A percentile compares a stretch with the other conserved stretches of the same genome.
Evolutionary conservation across 2,888 invertebrate genomes (phyloP).

Genomic region (Pammene fasciana): DNA sequence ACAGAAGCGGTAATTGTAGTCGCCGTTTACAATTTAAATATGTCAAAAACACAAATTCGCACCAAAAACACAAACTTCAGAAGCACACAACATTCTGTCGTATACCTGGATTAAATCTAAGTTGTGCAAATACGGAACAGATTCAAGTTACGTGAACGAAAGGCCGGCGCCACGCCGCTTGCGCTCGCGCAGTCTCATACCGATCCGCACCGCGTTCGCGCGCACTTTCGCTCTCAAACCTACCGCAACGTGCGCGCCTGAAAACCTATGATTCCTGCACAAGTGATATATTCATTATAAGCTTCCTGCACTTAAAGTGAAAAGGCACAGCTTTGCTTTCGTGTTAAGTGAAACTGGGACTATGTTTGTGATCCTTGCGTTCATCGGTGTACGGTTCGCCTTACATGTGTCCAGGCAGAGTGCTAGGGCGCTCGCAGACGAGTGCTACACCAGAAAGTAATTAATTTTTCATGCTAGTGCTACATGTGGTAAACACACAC

Average conservation of each 20-base stretch:
- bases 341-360: constrained; percentile 51
- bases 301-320: not conserved
- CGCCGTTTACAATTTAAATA: no score
- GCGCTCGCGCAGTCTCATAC: constrained; percentile 65
- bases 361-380: constrained; percentile 79
- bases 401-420: constrained; percentile 79
- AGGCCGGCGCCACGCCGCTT: constrained; percentile 49
- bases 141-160: constrained; percentile 70
- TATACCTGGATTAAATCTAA: constrained; percentile 24
- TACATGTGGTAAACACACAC: constrained; percentile 53
- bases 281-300: constrained; percentile 19
- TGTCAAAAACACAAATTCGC: not conserved
- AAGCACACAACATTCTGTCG: no score
- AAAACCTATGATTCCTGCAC: constrained; percentile 7
- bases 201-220: constrained; percentile 67
- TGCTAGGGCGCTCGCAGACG: constrained; percentile 73
- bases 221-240: constrained; percentile 76
- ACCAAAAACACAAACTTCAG: not conserved
- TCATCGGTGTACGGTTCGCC: constrained; percentile 75
- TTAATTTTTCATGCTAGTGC: constrained; percentile 45
- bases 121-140: constrained; percentile 45
- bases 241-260: constrained; percentile 53
- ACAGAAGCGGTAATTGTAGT: no score
- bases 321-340: constrained; percentile 31
- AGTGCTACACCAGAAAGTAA: constrained; percentile 81